These are phyloP conservation scores for Rhincodon typus DNA, from an alignment of 2,797 vertebrate genomes.

Conservation along the genomic window DNA sequence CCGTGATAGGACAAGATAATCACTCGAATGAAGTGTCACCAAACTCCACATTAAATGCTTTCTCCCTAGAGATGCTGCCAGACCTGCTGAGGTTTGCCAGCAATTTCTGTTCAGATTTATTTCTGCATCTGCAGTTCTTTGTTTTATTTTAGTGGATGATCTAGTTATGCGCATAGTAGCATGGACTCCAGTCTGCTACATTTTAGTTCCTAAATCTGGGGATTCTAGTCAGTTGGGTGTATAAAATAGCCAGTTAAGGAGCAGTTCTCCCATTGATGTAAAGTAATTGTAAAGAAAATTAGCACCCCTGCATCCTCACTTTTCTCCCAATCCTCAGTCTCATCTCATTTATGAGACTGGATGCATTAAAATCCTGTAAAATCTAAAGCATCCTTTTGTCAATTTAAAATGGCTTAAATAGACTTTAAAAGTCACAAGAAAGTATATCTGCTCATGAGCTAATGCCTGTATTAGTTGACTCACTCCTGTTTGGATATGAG, in stretches of 20 bases:
- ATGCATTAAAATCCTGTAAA: too few relatives aligned
- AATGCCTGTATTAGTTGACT: neutral
- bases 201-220: neutral
- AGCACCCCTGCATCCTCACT: neutral
- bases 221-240: neutral
- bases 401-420: neutral
- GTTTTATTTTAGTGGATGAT: neutral
- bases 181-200: too few relatives aligned
- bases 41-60: too few relatives aligned
- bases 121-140: too few relatives aligned
- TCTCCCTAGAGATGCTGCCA: too few relatives aligned
- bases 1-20: too few relatives aligned
- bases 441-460: neutral
- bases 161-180: neutral
- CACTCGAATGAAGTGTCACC: too few relatives aligned
- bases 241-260: neutral
- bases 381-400: too few relatives aligned
- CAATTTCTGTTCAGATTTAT: too few relatives aligned
- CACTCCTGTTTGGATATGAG: neutral
- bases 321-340: neutral
- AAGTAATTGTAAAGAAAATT: too few relatives aligned
- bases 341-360: too few relatives aligned
- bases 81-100: too few relatives aligned
- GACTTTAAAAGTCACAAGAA: neutral
- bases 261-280: neutral